Percentiles rank a stretch among this genome's conserved stretches.
Evolutionary conservation across 2,888 invertebrate genomes (phyloP).

Genomic region (Mimachlamys varia): DNA sequence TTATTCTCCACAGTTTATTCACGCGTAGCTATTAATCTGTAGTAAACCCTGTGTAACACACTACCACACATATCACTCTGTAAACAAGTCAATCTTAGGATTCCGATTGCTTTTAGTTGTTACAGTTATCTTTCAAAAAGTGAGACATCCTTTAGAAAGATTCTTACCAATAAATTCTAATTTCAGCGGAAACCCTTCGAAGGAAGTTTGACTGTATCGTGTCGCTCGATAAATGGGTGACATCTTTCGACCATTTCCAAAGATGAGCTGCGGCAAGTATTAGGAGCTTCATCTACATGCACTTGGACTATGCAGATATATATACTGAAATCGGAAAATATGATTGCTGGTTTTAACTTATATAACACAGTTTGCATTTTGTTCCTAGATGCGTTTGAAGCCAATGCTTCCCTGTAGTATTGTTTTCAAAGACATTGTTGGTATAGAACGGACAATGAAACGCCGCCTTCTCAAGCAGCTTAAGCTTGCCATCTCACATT

Average conservation of each 20-base stretch:
- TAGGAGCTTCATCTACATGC: neutral
- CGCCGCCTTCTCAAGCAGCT: neutral
- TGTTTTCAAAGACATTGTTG: neutral
- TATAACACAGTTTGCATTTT: neutral
- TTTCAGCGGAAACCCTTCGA: neutral
- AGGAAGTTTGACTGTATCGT: neutral
- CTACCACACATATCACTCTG: too few species aligned
- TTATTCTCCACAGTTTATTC: too few species aligned
- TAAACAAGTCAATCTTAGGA: too few species aligned
- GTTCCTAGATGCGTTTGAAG: neutral
- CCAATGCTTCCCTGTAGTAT: neutral
- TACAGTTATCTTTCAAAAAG: too few species aligned
- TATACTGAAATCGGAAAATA: too few species aligned
- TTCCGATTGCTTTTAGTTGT: too few species aligned
- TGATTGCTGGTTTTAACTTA: neutral
- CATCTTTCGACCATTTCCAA: neutral
- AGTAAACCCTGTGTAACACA: too few species aligned
- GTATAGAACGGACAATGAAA: neutral
- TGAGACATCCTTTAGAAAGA: neutral
- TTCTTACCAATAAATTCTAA: neutral
- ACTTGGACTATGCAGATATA: too few species aligned
- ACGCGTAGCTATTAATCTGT: too few species aligned
- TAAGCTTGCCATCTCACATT: neutral
- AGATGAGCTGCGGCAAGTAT: neutral
- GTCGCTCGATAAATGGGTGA: neutral